A percentile compares a stretch with the other conserved stretches of the same genome.
Conservation (phyloP, 2,113 vertebrate genomes). For the Sminthopsis crassicaudata region DNA sequence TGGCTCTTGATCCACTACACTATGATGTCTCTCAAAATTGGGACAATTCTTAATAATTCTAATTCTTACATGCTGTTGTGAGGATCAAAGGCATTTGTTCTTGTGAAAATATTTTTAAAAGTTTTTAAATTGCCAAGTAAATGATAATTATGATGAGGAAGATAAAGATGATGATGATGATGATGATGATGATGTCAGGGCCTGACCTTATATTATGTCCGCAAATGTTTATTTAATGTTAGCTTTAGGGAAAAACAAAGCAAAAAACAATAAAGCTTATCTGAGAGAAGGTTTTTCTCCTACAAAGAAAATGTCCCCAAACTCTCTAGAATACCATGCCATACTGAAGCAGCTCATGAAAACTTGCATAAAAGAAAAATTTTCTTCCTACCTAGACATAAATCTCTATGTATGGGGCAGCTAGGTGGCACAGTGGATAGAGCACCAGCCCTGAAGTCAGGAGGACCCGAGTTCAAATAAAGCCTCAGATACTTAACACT, state of each 20-base stretch:
- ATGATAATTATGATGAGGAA: neutral
- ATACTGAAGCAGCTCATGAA: neutral
- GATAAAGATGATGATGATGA: neutral
- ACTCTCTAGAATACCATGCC: neutral
- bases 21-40: neutral
- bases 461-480: no score
- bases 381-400: neutral
- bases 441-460: no score
- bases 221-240: neutral
- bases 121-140: neutral
- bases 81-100: neutral
- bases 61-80: neutral
- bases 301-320: neutral
- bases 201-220: neutral
- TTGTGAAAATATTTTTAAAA: neutral
- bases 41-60: neutral
- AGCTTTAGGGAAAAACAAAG: neutral
- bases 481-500: no score
- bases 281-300: neutral
- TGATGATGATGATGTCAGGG: neutral
- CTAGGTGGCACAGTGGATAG: no score
- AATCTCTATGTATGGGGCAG: neutral
- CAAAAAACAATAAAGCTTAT: neutral
- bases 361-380: neutral
- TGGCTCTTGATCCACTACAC: neutral